A percentile compares a stretch with the other conserved stretches of the same genome.
Evolutionary conservation across 92 coral and sea anemone species (phyloP).

Genomic region (Actinostola sp.): DNA sequence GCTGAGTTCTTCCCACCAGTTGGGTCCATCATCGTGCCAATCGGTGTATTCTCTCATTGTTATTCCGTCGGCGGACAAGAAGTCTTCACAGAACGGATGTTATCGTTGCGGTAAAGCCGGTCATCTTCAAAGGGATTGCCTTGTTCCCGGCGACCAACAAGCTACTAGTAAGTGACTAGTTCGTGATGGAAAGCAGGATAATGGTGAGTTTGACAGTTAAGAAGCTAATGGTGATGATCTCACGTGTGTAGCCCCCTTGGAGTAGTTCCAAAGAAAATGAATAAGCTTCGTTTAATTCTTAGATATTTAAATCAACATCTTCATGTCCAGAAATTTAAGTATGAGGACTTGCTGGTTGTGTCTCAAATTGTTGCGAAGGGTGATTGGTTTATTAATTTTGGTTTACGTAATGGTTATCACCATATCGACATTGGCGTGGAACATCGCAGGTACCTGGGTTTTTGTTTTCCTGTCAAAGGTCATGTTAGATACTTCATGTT

Average conservation of each 20-base stretch:
- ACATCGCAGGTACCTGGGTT: conserved; percentile 17
- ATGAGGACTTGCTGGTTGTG: background rate
- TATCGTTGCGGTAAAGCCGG: conserved; percentile 17
- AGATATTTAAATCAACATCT: conserved; percentile 49
- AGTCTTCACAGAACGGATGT: background rate
- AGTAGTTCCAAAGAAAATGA: conserved; percentile 49
- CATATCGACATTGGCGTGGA: conserved; percentile 10
- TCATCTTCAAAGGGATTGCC: conserved; percentile 5
- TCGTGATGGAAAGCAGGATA: background rate
- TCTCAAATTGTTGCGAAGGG: conserved; percentile 20
- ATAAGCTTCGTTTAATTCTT: conserved; percentile 39
- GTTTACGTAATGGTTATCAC: conserved; percentile 19
- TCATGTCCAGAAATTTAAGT: background rate
- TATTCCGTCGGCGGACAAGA: conserved; percentile 18
- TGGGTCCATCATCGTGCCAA: background rate
- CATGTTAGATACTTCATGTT: conserved; percentile 5
- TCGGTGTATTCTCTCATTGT: background rate
- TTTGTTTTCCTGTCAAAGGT: conserved; percentile 14
- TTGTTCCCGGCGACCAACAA: background rate
- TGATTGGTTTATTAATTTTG: conserved; percentile 20
- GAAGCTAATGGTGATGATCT: background rate
- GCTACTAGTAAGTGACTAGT: background rate
- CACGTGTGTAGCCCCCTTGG: conserved; percentile 13
- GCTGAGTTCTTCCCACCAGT: background rate
- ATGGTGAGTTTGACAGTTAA: background rate